Evolutionary conservation across 2,113 vertebrate genomes (phyloP).

Genomic region (Alethe diademata): DNA sequence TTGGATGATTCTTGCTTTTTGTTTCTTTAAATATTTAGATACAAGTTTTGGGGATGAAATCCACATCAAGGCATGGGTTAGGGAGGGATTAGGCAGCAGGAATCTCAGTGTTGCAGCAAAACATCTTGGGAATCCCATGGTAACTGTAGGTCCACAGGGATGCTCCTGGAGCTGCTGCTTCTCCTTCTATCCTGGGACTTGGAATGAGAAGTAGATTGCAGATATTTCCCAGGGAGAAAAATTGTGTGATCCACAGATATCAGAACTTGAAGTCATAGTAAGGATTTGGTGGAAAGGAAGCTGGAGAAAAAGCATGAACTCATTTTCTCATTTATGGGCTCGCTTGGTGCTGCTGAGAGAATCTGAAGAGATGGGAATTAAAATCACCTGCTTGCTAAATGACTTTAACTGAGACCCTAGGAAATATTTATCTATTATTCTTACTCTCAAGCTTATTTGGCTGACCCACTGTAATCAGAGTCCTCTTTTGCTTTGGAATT

Average conservation of each 20-base stretch:
- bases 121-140: neutral
- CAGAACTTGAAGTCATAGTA: neutral
- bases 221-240: neutral
- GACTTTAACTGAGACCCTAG: neutral
- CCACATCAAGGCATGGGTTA: neutral
- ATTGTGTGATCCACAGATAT: neutral
- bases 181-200: neutral
- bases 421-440: neutral
- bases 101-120: neutral
- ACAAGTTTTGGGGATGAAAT: neutral
- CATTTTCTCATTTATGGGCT: neutral
- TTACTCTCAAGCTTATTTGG: neutral
- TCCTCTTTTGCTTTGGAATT: neutral
- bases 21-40: neutral
- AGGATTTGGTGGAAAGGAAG: neutral
- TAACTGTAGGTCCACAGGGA: neutral
- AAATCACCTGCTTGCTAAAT: neutral
- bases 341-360: neutral
- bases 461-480: neutral
- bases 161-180: neutral
- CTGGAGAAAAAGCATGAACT: neutral
- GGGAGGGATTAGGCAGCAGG: neutral
- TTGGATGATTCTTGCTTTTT: neutral
- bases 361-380: neutral
- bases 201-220: neutral